These are phyloP conservation scores for Cheilosia soror DNA, from an alignment of 2,888 invertebrate genomes.

Conservation along the genomic window DNA sequence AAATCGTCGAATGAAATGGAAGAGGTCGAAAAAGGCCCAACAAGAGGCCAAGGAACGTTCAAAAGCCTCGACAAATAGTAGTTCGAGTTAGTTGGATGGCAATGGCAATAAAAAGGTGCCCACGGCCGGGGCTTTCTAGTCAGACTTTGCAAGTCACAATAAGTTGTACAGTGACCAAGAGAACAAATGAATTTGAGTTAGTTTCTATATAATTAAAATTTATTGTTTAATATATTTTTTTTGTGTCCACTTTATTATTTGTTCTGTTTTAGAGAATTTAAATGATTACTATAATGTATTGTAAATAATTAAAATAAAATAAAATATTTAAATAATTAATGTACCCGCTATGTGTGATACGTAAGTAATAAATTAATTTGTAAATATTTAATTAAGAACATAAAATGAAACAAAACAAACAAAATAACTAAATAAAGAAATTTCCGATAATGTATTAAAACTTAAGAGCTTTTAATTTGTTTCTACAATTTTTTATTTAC, in stretches of 20 bases:
- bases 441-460: conserved; percentile 42
- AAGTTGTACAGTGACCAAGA: conserved; percentile 28
- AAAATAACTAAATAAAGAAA: conserved; percentile 71
- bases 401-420: conserved; percentile 73
- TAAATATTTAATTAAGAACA: conserved; percentile 64
- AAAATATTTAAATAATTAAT: conserved; percentile 38
- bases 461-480: not conserved
- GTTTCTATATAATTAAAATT: conserved; percentile 7
- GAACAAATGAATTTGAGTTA: conserved; percentile 10
- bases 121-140: conserved; percentile 47
- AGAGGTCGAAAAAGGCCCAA: conserved; percentile 97
- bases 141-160: conserved; percentile 53
- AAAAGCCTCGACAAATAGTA: conserved; percentile 76
- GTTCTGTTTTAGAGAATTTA: conserved; percentile 74
- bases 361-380: conserved; percentile 65
- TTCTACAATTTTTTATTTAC: not conserved
- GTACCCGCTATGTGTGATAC: conserved; percentile 72
- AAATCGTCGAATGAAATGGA: conserved; percentile 99
- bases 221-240: conserved; percentile 29
- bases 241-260: conserved; percentile 57
- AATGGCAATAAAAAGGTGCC: not conserved
- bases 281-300: conserved; percentile 34
- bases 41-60: conserved; percentile 89
- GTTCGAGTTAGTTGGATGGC: conserved; percentile 59
- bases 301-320: conserved; percentile 60